Conservation (phyloP, 23 tunicate species). For the Halocynthia roretzi region DNA sequence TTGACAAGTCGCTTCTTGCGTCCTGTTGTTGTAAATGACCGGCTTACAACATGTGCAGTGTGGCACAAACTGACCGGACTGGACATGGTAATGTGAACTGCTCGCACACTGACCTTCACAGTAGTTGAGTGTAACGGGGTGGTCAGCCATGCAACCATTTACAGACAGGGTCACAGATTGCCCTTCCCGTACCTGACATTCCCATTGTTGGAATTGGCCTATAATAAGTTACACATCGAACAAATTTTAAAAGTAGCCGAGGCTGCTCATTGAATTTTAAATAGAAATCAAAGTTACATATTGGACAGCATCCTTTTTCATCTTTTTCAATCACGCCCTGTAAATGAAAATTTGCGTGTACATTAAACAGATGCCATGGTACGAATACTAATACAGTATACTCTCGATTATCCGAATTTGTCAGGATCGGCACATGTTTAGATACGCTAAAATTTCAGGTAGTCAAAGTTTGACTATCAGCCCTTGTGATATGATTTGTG, state of each 20-base stretch:
- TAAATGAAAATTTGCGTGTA: too few species aligned
- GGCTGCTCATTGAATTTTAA: background rate
- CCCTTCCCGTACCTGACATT: slow-evolving; percentile 16
- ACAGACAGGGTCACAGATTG: background rate
- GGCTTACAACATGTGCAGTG: slow-evolving; percentile 49
- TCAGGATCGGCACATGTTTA: too few species aligned
- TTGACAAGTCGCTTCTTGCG: slow-evolving; percentile 29
- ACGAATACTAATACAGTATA: too few species aligned
- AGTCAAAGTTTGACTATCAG: too few species aligned
- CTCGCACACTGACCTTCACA: slow-evolving; percentile 51
- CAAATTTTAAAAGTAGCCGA: background rate
- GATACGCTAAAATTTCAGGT: too few species aligned
- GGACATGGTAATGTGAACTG: slow-evolving; percentile 34
- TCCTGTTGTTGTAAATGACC: slow-evolving; percentile 22
- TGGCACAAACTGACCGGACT: slow-evolving; percentile 25
- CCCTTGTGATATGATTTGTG: too few species aligned
- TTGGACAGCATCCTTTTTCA: slow-evolving; percentile 34
- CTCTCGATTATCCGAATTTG: too few species aligned
- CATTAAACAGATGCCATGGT: too few species aligned
- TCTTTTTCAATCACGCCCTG: slow-evolving; percentile 38
- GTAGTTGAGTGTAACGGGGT: slow-evolving; percentile 14
- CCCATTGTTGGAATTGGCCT: slow-evolving; percentile 19
- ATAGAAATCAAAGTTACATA: slow-evolving; percentile 20
- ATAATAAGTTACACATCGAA: background rate
- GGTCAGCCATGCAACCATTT: slow-evolving; percentile 24